Conservation (phyloP, 2,113 vertebrate species). For the Nycticryphes semicollaris region DNA sequence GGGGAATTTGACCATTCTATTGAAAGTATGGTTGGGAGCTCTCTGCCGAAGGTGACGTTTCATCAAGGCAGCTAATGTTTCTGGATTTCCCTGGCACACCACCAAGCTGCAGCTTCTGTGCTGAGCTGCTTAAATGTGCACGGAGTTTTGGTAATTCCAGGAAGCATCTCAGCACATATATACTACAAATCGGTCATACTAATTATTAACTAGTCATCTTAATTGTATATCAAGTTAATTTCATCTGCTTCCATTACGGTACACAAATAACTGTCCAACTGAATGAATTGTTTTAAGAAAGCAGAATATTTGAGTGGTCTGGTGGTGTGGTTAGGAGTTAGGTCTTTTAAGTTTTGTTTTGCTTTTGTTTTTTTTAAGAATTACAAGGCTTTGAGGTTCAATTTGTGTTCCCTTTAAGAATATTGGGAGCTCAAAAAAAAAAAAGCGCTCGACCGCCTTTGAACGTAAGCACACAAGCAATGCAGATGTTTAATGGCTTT, state of each 20-base stretch:
- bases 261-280: not conserved
- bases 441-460: not conserved
- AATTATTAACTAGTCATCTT: not conserved
- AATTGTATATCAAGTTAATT: not conserved
- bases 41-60: not conserved
- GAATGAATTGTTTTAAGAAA: not conserved
- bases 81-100: not conserved
- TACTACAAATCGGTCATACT: too few species aligned
- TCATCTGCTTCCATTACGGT: not conserved
- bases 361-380: not conserved
- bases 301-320: not conserved
- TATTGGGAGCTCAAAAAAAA: not conserved
- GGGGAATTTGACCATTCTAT: not conserved
- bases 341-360: not conserved
- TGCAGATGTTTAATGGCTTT: not conserved
- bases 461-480: not conserved
- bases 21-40: not conserved
- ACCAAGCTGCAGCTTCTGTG: not conserved
- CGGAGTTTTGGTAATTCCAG: accelerated
- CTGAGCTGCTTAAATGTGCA: not conserved
- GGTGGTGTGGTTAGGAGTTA: not conserved
- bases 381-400: not conserved
- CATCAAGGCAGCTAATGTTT: not conserved
- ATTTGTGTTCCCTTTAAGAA: not conserved
- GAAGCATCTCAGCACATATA: accelerated